Conservation (phyloP, 2,113 vertebrate species). For the Tetrao urogallus region DNA sequence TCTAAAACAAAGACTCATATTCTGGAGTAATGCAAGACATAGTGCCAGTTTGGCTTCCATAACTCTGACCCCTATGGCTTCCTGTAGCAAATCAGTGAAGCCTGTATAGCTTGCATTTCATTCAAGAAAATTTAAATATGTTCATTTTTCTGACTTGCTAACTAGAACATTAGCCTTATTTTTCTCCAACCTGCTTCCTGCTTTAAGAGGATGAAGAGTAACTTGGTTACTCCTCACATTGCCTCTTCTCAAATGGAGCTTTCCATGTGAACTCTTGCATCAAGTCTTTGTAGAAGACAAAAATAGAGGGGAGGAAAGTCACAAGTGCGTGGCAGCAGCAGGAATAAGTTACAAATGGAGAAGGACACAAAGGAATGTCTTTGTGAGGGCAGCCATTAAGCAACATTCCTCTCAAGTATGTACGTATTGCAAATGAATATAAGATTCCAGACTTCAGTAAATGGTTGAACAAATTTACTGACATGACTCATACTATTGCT, state of each 20-base stretch:
- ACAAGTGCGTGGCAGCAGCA: not conserved
- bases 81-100: not conserved
- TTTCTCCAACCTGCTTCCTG: not conserved
- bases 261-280: not conserved
- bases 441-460: slow-evolving; percentile 46
- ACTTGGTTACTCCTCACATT: not conserved
- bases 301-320: not conserved
- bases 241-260: not conserved
- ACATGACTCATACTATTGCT: slow-evolving; percentile 47
- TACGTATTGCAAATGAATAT: not conserved
- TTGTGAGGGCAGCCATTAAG: not conserved
- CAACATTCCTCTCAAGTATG: not conserved
- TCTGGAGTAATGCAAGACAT: not conserved
- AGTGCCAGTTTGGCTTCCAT: not conserved
- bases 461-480: slow-evolving; percentile 56
- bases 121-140: not conserved
- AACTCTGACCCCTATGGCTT: not conserved
- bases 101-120: not conserved
- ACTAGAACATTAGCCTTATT: not conserved
- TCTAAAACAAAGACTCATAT: not conserved
- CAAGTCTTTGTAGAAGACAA: not conserved
- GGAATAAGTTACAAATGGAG: not conserved
- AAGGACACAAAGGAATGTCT: not conserved
- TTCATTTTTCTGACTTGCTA: not conserved
- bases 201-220: not conserved